Conservation (phyloP, 1,140 invertebrate genomes). For the Batillaria attramentaria region DNA sequence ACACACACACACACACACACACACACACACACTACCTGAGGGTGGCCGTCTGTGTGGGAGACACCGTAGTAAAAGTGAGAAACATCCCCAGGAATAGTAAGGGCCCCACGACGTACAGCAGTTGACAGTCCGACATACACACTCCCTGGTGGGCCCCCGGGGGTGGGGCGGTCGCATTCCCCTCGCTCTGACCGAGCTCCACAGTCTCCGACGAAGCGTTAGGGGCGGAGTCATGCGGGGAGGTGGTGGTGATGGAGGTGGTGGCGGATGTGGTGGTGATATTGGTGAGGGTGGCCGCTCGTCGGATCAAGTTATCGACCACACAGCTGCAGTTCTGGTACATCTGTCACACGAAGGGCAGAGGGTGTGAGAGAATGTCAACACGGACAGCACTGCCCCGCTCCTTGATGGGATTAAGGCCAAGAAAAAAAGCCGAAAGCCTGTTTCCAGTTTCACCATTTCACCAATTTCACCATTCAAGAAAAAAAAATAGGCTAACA, state of each 20-base stretch:
- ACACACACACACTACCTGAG: conserved; percentile 75
- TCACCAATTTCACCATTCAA: too few relatives aligned
- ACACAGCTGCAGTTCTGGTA: not conserved
- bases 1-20: not conserved
- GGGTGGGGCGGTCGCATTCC: not conserved
- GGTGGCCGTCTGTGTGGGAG: conserved; percentile 83
- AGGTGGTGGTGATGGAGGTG: too few relatives aligned
- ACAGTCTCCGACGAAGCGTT: not conserved
- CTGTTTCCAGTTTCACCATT: too few relatives aligned
- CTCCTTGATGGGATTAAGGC: too few relatives aligned
- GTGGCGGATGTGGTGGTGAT: not conserved
- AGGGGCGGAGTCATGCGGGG: not conserved
- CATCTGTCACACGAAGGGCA: not conserved
- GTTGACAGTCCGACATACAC: conserved; percentile 78
- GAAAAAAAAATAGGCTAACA: too few relatives aligned
- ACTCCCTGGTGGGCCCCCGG: not conserved
- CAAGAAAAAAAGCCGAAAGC: too few relatives aligned
- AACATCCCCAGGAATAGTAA: conserved; percentile 83
- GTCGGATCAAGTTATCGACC: not conserved
- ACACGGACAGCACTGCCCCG: too few relatives aligned
- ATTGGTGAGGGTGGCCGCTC: not conserved
- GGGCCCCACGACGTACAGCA: conserved; percentile 79
- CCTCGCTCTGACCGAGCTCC: conserved; percentile 54
- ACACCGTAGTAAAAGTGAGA: conserved; percentile 83
- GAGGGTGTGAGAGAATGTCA: too few relatives aligned